Conservation (phyloP, 2,888 invertebrate species). For the Platycheirus rosarum region DNA sequence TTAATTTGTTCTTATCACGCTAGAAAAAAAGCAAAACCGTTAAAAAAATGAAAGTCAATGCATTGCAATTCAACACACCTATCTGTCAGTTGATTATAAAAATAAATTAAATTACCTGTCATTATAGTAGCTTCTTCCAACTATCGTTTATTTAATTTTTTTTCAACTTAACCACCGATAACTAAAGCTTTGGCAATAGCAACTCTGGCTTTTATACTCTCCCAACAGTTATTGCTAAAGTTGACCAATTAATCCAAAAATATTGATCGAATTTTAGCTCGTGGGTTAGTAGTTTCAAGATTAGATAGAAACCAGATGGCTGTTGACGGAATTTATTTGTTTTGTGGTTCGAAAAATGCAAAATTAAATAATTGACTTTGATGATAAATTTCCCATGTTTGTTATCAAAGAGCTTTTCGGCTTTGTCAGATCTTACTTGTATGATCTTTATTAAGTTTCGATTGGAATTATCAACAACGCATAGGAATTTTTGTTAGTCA, state of each 20-base stretch:
- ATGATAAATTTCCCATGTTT: not conserved
- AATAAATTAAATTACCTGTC: conserved; percentile 36
- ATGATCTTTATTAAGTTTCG: not conserved
- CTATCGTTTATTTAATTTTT: not conserved
- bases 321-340: not conserved
- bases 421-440: not conserved
- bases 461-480: too few relatives aligned
- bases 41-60: not conserved
- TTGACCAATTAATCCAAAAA: not conserved
- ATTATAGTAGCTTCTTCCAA: conserved; percentile 12
- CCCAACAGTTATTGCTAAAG: conserved; percentile 9
- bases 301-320: conserved; percentile 36
- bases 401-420: not conserved
- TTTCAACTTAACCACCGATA: conserved; percentile 23
- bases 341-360: not conserved
- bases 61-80: too few relatives aligned
- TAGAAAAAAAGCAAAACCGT: too few relatives aligned
- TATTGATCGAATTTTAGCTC: not conserved
- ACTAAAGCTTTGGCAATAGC: conserved; percentile 26
- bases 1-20: too few relatives aligned
- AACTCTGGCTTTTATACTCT: conserved; percentile 54
- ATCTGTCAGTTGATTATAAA: too few relatives aligned
- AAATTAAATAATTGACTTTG: not conserved
- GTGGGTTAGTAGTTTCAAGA: not conserved
- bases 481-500: too few relatives aligned